Conservation (phyloP, 2,113 vertebrate genomes). For the Chaenocephalus aceratus region DNA sequence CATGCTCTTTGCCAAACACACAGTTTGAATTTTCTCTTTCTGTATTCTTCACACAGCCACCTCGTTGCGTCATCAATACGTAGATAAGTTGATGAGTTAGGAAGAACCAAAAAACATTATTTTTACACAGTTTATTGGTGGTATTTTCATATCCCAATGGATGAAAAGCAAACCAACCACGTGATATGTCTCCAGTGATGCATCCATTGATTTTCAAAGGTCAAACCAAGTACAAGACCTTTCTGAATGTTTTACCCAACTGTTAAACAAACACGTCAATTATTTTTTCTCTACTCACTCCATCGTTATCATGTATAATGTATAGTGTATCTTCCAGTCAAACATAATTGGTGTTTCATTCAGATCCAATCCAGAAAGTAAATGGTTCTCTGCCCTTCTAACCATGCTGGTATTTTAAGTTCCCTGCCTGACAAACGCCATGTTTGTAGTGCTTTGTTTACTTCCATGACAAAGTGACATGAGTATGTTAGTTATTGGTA, state of each 20-base stretch:
- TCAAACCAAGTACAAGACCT: not conserved
- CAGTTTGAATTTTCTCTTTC: not conserved
- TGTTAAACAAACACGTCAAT: not conserved
- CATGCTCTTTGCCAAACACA: not conserved
- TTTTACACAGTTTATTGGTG: slow-evolving; percentile 15
- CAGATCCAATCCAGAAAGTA: no score
- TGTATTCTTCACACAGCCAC: not conserved
- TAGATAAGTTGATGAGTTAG: not conserved
- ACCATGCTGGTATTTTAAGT: no score
- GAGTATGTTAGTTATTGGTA: not conserved
- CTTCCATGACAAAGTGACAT: no score
- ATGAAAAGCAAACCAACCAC: slow-evolving; percentile 25
- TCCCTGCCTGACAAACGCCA: no score
- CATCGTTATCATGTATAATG: not conserved
- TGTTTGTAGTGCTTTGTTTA: no score
- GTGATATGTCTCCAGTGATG: slow-evolving; percentile 33
- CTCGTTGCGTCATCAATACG: not conserved
- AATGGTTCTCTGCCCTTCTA: no score
- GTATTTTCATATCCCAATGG: slow-evolving; percentile 21
- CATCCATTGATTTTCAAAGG: slow-evolving; percentile 43
- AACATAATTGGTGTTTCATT: no score
- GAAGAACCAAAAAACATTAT: not conserved
- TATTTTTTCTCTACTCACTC: not conserved
- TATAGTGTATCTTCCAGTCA: not conserved
- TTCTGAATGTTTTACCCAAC: not conserved